These are phyloP conservation scores for Caenorhabditis sp. DNA, from an alignment of 2,888 invertebrate genomes.

Conservation along the genomic window DNA sequence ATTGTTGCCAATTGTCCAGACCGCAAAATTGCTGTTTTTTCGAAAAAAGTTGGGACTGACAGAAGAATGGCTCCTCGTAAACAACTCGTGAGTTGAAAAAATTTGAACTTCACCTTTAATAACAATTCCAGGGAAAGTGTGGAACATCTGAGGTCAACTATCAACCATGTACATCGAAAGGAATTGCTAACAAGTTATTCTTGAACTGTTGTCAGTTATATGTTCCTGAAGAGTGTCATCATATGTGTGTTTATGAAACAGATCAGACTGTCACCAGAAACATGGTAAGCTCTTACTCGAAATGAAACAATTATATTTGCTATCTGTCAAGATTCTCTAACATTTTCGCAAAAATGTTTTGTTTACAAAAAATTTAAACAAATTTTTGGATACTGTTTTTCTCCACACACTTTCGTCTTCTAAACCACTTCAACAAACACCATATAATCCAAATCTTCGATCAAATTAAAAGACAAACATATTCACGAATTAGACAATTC, in stretches of 20 bases:
- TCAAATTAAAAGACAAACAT: background rate
- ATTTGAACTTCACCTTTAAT: too few relatives aligned
- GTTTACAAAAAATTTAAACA: too few relatives aligned
- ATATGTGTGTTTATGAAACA: slow-evolving; percentile 66
- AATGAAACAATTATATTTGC: too few relatives aligned
- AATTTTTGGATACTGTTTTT: too few relatives aligned
- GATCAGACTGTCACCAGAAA: slow-evolving; percentile 63
- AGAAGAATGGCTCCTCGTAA: slow-evolving; percentile 36
- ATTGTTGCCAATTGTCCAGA: slow-evolving; percentile 48
- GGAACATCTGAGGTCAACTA: slow-evolving; percentile 65
- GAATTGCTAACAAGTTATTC: slow-evolving; percentile 66
- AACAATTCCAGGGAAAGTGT: slow-evolving; percentile 62
- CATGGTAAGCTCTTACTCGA: slow-evolving; percentile 57
- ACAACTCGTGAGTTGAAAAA: slow-evolving; percentile 20
- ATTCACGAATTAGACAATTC: background rate
- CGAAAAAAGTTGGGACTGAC: slow-evolving; percentile 32
- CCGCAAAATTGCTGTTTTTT: slow-evolving; percentile 37
- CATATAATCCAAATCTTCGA: background rate
- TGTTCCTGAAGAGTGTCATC: slow-evolving; percentile 65
- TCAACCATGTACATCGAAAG: slow-evolving; percentile 64
- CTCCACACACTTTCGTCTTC: background rate
- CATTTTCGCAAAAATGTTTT: too few relatives aligned
- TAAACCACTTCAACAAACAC: background rate
- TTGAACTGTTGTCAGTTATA: slow-evolving; percentile 63
- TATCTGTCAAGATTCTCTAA: too few relatives aligned